Evolutionary conservation across 1,140 invertebrate genomes (phyloP), one percentile per base, ranked within the genome.

Genomic region (Megalopta genalis): DNA sequence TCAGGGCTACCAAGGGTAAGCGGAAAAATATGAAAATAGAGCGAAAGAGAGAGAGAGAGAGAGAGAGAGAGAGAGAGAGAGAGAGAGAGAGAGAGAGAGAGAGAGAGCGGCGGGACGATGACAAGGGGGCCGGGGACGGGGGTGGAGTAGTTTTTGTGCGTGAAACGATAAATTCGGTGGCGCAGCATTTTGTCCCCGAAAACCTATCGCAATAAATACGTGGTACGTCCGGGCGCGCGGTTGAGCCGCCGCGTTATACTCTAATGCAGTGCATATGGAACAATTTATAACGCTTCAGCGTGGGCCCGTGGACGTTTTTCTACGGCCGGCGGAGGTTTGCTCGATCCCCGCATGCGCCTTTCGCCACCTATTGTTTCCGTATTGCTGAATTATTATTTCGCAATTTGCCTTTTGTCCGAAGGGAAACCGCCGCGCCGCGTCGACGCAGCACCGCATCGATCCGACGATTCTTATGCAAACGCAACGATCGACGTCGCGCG

Each of bases 191-290:
- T 89, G 83, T 86, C 78, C 85, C 78, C 85, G 85, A 88, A 91
- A 92, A 91, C 89, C 90, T 90, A 92, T 92, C 90, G 91, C 91
- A 91, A 92, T 93, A 93, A 93, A 93, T 93, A 91, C 86, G 86
- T 49, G 80, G 85, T 84, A 87, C 83, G 88, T 87, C 77, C 85
- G 83, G 42, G 82, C 85, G 76, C 85, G 87, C 84, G 84, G 84
- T 85, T 86, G 82, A 86, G 82, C 74, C 84, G 84, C 75, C 79
- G 77, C 77, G 86, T 88, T 92, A 88, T 89, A 88, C 89, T 89
- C 87, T 92, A 91, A 92, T 93, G 90, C 90, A 90, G 85, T 91
- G 87, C 89, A 91, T 90, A 93, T 92, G 90, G 88, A 92, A 89
- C 91, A 93, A 93, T 92, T 92, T 93, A 91, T 90, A 89, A 91